Conservation (phyloP, 2,797 vertebrate species). For the Hypotaenidia philippensis region DNA sequence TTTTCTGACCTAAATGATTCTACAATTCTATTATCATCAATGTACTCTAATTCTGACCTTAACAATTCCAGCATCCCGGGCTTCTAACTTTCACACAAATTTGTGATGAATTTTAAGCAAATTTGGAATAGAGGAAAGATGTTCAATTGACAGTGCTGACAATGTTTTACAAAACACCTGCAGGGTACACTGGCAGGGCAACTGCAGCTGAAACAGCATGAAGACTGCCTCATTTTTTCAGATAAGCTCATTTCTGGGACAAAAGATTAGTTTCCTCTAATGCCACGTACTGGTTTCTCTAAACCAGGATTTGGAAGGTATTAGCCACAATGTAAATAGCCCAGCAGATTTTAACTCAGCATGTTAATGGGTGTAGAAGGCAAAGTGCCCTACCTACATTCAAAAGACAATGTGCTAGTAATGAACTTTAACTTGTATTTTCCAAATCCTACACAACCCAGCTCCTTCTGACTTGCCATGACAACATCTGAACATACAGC, state of each 20-base stretch:
- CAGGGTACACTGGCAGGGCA: neutral
- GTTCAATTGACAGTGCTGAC: neutral
- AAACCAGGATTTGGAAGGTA: conserved; percentile 36
- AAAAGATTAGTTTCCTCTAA: conserved; percentile 27
- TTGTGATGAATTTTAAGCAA: neutral
- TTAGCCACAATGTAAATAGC: conserved; percentile 20
- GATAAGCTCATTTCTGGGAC: conserved; percentile 23
- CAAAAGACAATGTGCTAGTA: neutral
- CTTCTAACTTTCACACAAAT: neutral
- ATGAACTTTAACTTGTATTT: neutral
- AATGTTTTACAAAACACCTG: neutral
- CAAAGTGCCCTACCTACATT: neutral
- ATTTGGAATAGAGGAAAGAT: neutral
- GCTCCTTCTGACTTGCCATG: neutral
- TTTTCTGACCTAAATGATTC: neutral
- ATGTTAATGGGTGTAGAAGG: neutral
- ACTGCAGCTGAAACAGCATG: neutral
- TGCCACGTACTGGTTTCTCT: neutral
- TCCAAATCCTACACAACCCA: neutral
- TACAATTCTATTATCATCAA: neutral
- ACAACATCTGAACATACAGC: neutral
- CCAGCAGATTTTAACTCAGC: neutral
- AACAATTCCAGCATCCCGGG: neutral
- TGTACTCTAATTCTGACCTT: neutral
- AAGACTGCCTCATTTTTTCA: neutral